Base-by-base conservation (phyloP, 2,797 vertebrate genomes). In the Sebastes trivittatus region DNA sequence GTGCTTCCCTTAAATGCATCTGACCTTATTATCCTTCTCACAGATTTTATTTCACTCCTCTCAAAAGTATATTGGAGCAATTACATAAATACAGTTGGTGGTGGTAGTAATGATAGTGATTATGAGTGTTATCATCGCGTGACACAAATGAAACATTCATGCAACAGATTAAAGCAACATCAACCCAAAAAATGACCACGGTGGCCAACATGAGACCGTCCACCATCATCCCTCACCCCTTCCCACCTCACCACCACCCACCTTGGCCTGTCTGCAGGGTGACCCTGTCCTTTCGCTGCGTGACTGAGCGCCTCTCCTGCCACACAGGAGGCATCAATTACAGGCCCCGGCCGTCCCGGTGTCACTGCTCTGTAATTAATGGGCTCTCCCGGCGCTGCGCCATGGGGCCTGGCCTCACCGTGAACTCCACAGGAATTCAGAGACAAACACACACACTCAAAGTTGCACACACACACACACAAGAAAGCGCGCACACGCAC, bases 281-380 rank as follows among this genome's bases (percentile, higher is more conserved):
- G 92, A 95, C 95, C 94, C 93, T 91, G 87, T 83, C 87, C 90
- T 90, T 88, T 93, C 63, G 82, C 90, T 91, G 90, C 79, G 81
- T 95, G 94, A 94, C 94, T 92, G 91, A 92, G 83, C 77, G 75
- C 83, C 92, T 92, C 92, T 92, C 93, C 94, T 93, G 93, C 89
- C 85, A 90, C 94, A 95, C 93, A 93, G 94, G 93, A 95, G 95
- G 94, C 95, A 96, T 95, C 95, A 92, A 94, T 96, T 96, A 95
- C 94, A 93, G 92, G 85, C 90, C 87, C 83, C 5, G 84, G 86
- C 93, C 83, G 87, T 95, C 94, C 94, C 88, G 62, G 90, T 95
- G 96, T 95, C 95, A 95, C 91, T 89, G 93, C 90, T 77, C 90
- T 92, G 94, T 96, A 96, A 96, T 96, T 95, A 96, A 96, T 96